These are phyloP conservation scores for Caretta caretta DNA, from an alignment of 2,113 vertebrate genomes.

Conservation along the genomic window DNA sequence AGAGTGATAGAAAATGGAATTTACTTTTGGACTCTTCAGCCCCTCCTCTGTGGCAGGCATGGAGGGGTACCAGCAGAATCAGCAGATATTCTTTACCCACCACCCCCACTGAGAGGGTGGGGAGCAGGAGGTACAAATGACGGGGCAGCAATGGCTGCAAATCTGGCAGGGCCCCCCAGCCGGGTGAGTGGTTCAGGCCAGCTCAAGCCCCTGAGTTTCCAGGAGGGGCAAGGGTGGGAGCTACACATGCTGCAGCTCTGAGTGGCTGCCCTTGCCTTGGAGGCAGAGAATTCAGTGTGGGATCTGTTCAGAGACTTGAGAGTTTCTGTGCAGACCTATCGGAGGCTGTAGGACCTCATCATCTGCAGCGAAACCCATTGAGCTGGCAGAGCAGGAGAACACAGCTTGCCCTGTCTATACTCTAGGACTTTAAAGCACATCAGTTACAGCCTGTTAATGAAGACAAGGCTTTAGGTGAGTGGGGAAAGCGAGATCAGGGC, in stretches of 20 bases:
- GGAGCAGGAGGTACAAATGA: not conserved
- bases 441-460: not conserved
- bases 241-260: not conserved
- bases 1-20: not conserved
- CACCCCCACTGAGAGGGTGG: not conserved
- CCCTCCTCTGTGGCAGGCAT: not conserved
- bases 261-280: not conserved
- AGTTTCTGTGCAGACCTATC: not conserved
- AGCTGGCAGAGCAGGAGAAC: not conserved
- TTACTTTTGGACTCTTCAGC: not conserved
- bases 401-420: not conserved
- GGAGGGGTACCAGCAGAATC: not conserved
- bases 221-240: not conserved
- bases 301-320: not conserved
- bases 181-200: not conserved
- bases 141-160: not conserved
- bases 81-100: not conserved
- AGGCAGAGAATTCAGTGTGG: not conserved
- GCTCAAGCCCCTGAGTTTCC: not conserved
- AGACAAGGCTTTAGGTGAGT: not conserved
- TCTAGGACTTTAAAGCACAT: not conserved
- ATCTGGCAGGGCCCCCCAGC: not conserved
- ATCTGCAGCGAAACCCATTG: not conserved
- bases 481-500: not conserved
- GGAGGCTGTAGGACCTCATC: not conserved